Conservation (phyloP, 2,888 invertebrate genomes). For the Hylaea fasciaria region DNA sequence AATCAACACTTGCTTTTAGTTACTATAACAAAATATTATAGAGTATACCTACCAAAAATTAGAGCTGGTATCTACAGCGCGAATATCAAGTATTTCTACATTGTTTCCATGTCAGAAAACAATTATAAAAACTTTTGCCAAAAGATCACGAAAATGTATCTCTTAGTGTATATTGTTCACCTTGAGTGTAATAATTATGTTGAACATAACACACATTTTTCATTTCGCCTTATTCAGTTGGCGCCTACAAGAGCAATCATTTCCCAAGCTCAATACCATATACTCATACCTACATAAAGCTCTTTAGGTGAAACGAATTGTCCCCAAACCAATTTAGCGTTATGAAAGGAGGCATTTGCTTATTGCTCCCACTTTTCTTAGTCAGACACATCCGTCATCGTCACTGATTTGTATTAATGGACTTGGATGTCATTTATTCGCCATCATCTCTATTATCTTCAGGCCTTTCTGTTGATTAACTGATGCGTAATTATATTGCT, state of each 20-base stretch:
- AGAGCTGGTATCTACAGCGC: too few relatives aligned
- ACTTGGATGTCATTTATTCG: conserved; percentile 54
- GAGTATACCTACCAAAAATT: too few relatives aligned
- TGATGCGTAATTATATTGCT: background rate
- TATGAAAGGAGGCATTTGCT: conserved; percentile 80
- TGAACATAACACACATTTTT: conserved; percentile 5
- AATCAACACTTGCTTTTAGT: background rate
- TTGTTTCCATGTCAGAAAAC: too few relatives aligned
- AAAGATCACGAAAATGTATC: too few relatives aligned
- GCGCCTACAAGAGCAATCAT: conserved; percentile 45
- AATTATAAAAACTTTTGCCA: too few relatives aligned
- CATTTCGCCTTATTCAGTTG: conserved; percentile 32
- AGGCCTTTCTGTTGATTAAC: background rate
- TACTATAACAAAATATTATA: background rate
- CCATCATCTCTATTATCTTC: conserved; percentile 15
- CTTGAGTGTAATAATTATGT: background rate
- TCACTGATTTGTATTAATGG: conserved; percentile 61
- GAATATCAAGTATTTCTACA: too few relatives aligned
- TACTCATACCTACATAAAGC: conserved; percentile 1
- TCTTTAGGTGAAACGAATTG: conserved; percentile 62
- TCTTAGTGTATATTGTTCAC: too few relatives aligned
- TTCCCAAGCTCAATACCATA: conserved; percentile 43
- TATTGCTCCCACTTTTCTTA: conserved; percentile 77
- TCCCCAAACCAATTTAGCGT: conserved; percentile 76
- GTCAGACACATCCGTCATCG: conserved; percentile 68